These are phyloP conservation scores for Drosophila virilis DNA, from an alignment of 1,140 invertebrate genomes.

Conservation along the genomic window DNA sequence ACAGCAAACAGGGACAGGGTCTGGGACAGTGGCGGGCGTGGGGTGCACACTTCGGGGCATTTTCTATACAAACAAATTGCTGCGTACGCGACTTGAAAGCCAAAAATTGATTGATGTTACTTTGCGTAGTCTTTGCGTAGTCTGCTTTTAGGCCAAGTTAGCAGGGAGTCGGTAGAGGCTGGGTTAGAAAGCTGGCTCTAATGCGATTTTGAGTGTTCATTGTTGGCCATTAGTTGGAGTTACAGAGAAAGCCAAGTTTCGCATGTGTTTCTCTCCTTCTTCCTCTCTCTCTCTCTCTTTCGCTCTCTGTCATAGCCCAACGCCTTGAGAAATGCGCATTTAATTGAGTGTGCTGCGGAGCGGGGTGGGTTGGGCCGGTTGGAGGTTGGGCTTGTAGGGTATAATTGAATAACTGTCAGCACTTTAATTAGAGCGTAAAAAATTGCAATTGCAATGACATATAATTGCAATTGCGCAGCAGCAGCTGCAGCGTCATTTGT, in stretches of 20 bases:
- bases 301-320: conserved; percentile 43
- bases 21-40: conserved; percentile 1
- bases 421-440: conserved; percentile 80
- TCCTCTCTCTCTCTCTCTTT: neutral
- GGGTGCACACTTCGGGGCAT: conserved; percentile 54
- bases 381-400: conserved; percentile 15
- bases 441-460: conserved; percentile 75
- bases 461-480: conserved; percentile 56
- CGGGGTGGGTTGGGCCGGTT: neutral
- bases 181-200: conserved; percentile 51
- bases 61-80: conserved; percentile 83
- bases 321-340: conserved; percentile 66
- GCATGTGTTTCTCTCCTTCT: neutral
- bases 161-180: neutral
- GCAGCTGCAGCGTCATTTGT: conserved; percentile 36
- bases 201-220: conserved; percentile 82
- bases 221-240: conserved; percentile 67
- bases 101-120: conserved; percentile 80
- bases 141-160: conserved; percentile 43
- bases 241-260: conserved; percentile 23
- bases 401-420: conserved; percentile 81
- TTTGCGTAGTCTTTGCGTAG: conserved; percentile 49
- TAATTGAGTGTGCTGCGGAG: conserved; percentile 68
- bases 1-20: conserved; percentile 41
- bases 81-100: conserved; percentile 80